These are phyloP conservation scores for Chaetura pelagica DNA, from an alignment of 2,113 vertebrate species.

Conservation along the genomic window DNA sequence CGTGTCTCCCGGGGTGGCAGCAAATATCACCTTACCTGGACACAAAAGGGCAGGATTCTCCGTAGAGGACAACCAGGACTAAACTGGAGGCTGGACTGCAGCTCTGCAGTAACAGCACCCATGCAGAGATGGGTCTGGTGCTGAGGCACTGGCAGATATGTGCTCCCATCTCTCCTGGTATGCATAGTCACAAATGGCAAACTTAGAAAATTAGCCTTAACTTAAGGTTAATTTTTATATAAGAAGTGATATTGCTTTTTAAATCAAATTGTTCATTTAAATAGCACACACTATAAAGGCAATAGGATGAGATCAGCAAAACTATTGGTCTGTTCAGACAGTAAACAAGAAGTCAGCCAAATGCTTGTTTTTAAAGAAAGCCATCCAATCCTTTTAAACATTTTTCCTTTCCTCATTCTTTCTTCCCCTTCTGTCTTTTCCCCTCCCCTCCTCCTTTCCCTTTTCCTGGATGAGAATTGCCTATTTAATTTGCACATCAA, in stretches of 20 bases:
- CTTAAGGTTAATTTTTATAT: not conserved
- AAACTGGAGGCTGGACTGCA: not conserved
- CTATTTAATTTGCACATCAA: not conserved
- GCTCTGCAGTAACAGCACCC: not conserved
- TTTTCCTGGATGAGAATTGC: not conserved
- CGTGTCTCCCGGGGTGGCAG: not conserved
- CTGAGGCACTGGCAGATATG: accelerated
- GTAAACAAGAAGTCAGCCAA: not conserved
- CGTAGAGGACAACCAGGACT: not conserved
- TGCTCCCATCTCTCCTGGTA: not conserved
- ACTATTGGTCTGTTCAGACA: not conserved
- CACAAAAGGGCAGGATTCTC: not conserved
- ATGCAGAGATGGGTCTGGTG: not conserved
- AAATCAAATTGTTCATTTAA: not conserved
- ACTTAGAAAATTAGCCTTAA: not conserved
- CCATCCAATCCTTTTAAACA: not conserved
- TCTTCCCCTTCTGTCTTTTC: not conserved
- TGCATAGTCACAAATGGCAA: not conserved
- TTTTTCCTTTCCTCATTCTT: not conserved
- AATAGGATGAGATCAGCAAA: not conserved
- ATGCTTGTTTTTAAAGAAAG: not conserved
- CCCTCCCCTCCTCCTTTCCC: not conserved
- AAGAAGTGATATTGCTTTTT: not conserved
- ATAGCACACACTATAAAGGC: not conserved
- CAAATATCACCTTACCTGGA: not conserved